Conservation (phyloP, 2,113 vertebrate genomes). For the Megaceryle torquata region DNA sequence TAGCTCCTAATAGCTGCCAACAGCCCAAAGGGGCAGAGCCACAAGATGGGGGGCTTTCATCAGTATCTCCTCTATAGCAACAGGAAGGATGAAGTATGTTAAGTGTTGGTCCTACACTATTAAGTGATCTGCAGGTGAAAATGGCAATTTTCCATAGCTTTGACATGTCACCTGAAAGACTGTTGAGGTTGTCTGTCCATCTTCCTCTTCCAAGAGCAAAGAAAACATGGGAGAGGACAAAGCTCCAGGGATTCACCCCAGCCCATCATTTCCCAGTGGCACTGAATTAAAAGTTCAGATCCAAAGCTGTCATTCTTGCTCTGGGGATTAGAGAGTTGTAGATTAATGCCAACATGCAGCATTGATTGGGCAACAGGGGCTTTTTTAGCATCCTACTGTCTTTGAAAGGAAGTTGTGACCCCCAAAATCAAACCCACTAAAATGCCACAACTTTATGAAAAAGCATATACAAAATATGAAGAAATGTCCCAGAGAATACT, state of each 20-base stretch:
- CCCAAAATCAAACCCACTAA: not conserved
- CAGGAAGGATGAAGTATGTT: accelerated
- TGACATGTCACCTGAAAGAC: not conserved
- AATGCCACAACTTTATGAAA: not conserved
- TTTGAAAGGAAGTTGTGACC: not conserved
- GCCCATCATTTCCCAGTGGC: not conserved
- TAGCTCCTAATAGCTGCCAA: not conserved
- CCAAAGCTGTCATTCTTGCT: not conserved
- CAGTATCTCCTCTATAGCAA: not conserved
- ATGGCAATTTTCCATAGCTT: not conserved
- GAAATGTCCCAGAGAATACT: not conserved
- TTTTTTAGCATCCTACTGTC: not conserved
- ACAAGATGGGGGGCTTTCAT: not conserved
- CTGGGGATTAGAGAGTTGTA: not conserved
- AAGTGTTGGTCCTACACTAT: not conserved
- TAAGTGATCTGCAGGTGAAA: not conserved
- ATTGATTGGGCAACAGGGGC: not conserved
- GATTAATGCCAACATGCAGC: accelerated
- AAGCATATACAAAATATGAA: not conserved
- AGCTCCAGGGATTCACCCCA: not conserved
- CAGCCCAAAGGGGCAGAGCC: not conserved
- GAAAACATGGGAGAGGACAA: not conserved
- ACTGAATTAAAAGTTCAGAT: not conserved
- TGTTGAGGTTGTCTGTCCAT: not conserved
- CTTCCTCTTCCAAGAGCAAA: not conserved